Evolutionary conservation across 2,113 vertebrate genomes (phyloP), one percentile per base, ranked within the genome.

Genomic region (Holacanthus passer): DNA sequence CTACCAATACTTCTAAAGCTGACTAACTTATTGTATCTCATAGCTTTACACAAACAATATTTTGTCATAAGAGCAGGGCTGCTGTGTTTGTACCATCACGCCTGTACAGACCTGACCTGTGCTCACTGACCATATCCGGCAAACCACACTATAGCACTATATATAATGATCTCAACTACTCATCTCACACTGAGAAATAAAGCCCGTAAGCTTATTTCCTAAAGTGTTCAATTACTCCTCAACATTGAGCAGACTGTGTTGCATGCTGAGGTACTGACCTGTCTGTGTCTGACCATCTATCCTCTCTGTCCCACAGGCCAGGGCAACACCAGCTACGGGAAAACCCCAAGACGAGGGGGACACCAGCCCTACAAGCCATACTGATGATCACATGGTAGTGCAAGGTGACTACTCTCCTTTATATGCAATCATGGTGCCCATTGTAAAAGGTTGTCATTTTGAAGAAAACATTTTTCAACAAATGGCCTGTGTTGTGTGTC

Each of bases 301-400:
- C n/a, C 24, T 43, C 43, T 31, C 19, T 39, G 41, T 31, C 17
- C 73, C 4, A 3, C 96, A 98, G 98, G 96, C 96, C 98, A 99
- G 96, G 98, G 97, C 93, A 97, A 94, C 91, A 95, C 96, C 94
- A 99, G 95, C 96, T 99, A 99, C 79, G 98, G 98, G 83, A 99
- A 99, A 93, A 96, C 97, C 93, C 98, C 98, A 87, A 96, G 98
- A 93, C 97, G 98, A 87, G 96, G 98, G 87, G 96, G 95, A 91
- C 98, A 99, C 96, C 98, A 99, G 97, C 96, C 96, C 96, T 99
- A 99, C 97, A 99, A 98, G 96, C 98, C 98, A 94, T 99, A 99
- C 97, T 99, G 97, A 99, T 97, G 97, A 98, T 94, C 96, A 94
- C 94, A 83, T 78, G 77, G 86, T 43, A 59, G 80, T 27, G 48